Conservation (phyloP, 1,140 invertebrate genomes). For the Euwallacea fornicatus region DNA sequence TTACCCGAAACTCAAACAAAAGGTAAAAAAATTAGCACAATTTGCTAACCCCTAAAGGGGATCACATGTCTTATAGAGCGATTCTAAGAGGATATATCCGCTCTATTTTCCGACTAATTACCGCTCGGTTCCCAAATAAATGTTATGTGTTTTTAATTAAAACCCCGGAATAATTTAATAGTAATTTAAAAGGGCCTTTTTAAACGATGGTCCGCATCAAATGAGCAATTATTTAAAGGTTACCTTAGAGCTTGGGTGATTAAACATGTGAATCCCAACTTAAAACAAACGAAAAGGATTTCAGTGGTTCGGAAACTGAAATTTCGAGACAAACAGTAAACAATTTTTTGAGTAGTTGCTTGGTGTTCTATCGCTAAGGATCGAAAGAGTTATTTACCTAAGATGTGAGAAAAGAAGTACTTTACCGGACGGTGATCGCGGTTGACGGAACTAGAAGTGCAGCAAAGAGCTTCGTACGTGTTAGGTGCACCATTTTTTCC, state of each 20-base stretch:
- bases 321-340: too few relatives aligned
- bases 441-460: too few relatives aligned
- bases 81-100: neutral
- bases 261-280: constrained; percentile 35
- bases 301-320: constrained; percentile 1
- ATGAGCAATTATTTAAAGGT: constrained; percentile 40
- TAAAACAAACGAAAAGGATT: constrained; percentile 4
- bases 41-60: neutral
- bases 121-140: constrained; percentile 7
- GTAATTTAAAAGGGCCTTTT: constrained; percentile 38
- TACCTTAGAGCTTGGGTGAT: constrained; percentile 26
- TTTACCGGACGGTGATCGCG: too few relatives aligned
- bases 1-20: too few relatives aligned
- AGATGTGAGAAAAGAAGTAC: too few relatives aligned
- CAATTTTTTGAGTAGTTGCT: too few relatives aligned
- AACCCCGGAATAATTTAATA: constrained; percentile 38
- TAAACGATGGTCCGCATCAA: constrained; percentile 18
- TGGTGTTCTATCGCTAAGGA: too few relatives aligned
- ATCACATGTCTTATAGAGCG: constrained; percentile 2
- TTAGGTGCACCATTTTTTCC: too few relatives aligned
- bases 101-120: constrained; percentile 24
- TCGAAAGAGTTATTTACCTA: too few relatives aligned
- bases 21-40: too few relatives aligned
- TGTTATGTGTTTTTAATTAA: constrained; percentile 41
- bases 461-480: too few relatives aligned